These are phyloP conservation scores for Phalacrocorax pelagicus DNA, from an alignment of 2,113 vertebrate species.

Conservation along the genomic window DNA sequence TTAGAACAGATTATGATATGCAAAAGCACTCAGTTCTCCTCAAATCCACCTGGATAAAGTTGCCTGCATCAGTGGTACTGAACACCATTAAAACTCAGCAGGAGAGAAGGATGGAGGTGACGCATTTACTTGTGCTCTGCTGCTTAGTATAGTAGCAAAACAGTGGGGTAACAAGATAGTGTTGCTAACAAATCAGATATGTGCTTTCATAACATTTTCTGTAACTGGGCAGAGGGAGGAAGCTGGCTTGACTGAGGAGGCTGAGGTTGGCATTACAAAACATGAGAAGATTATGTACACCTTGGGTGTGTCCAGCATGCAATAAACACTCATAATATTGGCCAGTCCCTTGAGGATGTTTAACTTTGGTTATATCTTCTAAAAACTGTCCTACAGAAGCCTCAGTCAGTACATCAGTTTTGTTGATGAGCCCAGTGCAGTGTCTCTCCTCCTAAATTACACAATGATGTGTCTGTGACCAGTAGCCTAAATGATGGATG, in stretches of 20 bases:
- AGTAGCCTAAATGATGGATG: background rate
- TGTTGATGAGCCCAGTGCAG: background rate
- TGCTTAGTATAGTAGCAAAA: background rate
- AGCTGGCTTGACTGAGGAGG: background rate
- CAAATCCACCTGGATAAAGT: background rate
- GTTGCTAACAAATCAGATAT: background rate
- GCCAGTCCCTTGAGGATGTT: background rate
- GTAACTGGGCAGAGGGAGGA: background rate
- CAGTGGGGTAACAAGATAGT: background rate
- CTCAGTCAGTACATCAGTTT: accelerated
- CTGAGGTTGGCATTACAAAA: background rate
- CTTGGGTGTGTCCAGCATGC: background rate
- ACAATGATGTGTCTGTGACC: background rate
- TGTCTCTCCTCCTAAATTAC: background rate
- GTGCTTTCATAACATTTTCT: background rate
- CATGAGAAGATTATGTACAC: background rate
- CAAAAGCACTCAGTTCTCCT: background rate
- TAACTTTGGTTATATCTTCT: background rate
- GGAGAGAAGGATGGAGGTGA: background rate
- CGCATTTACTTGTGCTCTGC: background rate
- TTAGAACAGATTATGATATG: background rate
- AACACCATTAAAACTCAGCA: background rate
- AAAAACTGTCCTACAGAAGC: background rate
- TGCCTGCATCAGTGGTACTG: background rate
- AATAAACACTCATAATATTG: background rate